Conservation (phyloP, 2,888 invertebrate genomes). For the Lithophane semibrunnea region DNA sequence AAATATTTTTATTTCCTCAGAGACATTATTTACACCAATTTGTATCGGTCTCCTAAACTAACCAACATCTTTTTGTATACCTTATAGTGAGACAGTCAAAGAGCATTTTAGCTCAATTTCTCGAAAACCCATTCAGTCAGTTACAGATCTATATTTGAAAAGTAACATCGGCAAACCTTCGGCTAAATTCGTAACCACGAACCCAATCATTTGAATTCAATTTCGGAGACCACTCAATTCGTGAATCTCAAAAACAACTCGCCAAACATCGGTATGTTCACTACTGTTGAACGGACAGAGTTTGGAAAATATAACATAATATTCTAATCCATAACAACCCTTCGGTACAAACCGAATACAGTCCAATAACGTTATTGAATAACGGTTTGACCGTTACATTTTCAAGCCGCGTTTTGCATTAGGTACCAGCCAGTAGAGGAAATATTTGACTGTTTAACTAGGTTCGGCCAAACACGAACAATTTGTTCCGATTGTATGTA, state of each 20-base stretch:
- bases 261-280: conserved; percentile 33
- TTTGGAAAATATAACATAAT: conserved; percentile 27
- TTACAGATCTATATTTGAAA: conserved; percentile 46
- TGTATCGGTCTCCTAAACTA: conserved; percentile 31
- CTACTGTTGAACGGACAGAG: conserved; percentile 25
- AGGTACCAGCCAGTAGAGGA: background rate
- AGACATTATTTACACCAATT: conserved; percentile 46
- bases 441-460: conserved; percentile 1
- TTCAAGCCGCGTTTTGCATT: conserved; percentile 27
- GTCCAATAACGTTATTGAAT: too few species aligned
- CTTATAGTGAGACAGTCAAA: conserved; percentile 55
- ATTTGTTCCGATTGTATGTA: background rate
- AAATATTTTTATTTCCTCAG: conserved; percentile 56
- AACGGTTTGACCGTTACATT: conserved; percentile 20
- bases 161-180: conserved; percentile 60
- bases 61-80: conserved; percentile 46
- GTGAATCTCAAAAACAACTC: conserved; percentile 13
- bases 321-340: conserved; percentile 33
- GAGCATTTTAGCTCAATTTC: conserved; percentile 51
- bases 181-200: conserved; percentile 60
- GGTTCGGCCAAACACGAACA: background rate
- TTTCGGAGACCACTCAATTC: conserved; percentile 27
- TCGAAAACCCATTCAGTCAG: conserved; percentile 55
- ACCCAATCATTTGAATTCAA: conserved; percentile 45
- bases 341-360: conserved; percentile 19